phyloP scores from a whole-genome alignment of 1,140 invertebrate genomes.

The Platyscapa corneri region DNA sequence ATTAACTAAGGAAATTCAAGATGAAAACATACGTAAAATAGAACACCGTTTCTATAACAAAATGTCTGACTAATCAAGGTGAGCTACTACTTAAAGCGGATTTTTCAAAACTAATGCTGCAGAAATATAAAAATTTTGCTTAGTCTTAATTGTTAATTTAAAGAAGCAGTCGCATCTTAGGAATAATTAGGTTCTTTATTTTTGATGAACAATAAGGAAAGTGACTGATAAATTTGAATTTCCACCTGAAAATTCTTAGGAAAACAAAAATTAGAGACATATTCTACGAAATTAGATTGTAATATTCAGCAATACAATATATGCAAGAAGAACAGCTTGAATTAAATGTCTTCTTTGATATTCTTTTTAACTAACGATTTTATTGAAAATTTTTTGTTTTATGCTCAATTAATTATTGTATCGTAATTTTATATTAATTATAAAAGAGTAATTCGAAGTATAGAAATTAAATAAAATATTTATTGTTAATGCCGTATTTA shows the following conservation, averaged over 20 bases:
- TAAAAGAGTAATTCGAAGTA: too few species aligned
- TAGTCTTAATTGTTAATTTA: slow-evolving; percentile 8
- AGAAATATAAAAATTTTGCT: slow-evolving; percentile 1
- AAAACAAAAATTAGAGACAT: background rate
- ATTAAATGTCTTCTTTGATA: too few species aligned
- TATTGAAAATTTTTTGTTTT: too few species aligned
- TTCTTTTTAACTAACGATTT: too few species aligned
- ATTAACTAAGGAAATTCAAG: background rate
- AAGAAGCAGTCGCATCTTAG: background rate
- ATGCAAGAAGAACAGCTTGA: too few species aligned
- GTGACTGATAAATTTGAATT: background rate
- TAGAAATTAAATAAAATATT: too few species aligned
- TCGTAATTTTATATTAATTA: too few species aligned
- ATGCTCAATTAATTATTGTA: too few species aligned
- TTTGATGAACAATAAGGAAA: background rate
- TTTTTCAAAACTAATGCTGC: background rate
- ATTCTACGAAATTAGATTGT: background rate
- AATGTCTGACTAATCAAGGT: slow-evolving; percentile 47
- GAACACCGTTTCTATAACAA: background rate
- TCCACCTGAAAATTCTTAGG: background rate
- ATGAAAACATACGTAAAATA: background rate
- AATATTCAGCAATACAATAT: too few species aligned
- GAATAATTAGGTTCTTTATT: slow-evolving; percentile 8
- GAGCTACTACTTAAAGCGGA: slow-evolving; percentile 43
- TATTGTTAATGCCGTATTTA: too few species aligned